A percentile compares a stretch with the other conserved stretches of the same genome.
phyloP scores from a whole-genome alignment of 30 jellyfish, hydroid and myxozoan species.

The Morbakka virulenta region DNA sequence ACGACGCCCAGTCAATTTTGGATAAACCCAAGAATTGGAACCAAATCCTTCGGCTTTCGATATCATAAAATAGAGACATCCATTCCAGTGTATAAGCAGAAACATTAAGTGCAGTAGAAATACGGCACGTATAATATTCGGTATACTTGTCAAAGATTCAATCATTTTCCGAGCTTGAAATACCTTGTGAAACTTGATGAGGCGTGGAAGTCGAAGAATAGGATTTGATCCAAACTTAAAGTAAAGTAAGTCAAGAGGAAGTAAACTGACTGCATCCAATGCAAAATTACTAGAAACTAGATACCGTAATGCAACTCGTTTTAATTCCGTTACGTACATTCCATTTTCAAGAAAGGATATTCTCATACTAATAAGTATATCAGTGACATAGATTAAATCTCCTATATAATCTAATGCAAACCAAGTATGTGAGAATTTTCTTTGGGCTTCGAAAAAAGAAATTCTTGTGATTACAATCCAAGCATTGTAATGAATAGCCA shows the following conservation, averaged over 20 bases:
- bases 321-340: constrained; percentile 61
- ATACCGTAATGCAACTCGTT: constrained; percentile 56
- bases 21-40: constrained; percentile 81
- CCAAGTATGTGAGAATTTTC: constrained; percentile 51
- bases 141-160: constrained; percentile 78
- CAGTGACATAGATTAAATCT: constrained; percentile 76
- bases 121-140: constrained; percentile 76
- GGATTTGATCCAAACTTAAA: constrained; percentile 42
- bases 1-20: constrained; percentile 43
- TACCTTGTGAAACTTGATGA: constrained; percentile 62
- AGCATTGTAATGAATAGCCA: constrained; percentile 79
- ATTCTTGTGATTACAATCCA: constrained; percentile 81
- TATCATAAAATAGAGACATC: constrained; percentile 75
- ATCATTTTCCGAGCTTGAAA: constrained; percentile 75
- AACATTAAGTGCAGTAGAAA: constrained; percentile 83
- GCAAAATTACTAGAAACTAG: constrained; percentile 56
- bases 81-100: constrained; percentile 91
- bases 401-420: constrained; percentile 65
- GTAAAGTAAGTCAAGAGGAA: constrained; percentile 73
- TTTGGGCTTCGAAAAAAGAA: constrained; percentile 70
- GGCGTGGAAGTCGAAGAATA: constrained; percentile 70
- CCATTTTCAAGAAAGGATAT: constrained; percentile 83
- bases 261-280: constrained; percentile 53
- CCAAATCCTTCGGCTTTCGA: constrained; percentile 96
- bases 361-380: constrained; percentile 55